phyloP scores from a whole-genome alignment of 1,140 invertebrate genomes.

The Armadillidium nasatum region DNA sequence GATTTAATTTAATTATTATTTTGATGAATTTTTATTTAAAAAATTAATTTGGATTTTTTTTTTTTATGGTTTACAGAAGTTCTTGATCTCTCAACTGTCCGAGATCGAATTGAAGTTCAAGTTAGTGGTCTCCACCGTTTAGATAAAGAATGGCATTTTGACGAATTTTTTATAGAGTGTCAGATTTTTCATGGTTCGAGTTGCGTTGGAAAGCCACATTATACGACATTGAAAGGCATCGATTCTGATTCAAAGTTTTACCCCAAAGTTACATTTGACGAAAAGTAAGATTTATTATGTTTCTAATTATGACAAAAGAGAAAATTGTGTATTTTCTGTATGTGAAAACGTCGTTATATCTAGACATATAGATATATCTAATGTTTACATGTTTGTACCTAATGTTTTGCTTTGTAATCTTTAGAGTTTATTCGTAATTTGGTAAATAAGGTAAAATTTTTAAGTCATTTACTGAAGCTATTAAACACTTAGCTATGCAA shows the following conservation, averaged over 20 bases:
- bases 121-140: slow-evolving; percentile 78
- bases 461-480: no score
- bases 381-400: no score
- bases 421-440: no score
- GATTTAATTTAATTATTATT: no score
- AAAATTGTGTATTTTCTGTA: background rate
- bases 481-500: no score
- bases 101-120: slow-evolving; percentile 74
- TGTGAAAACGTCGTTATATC: no score
- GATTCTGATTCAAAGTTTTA: slow-evolving; percentile 61
- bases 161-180: slow-evolving; percentile 74
- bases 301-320: background rate
- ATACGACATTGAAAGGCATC: slow-evolving; percentile 61
- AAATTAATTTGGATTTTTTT: no score
- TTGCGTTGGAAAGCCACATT: slow-evolving; percentile 63
- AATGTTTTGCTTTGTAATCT: no score
- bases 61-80: slow-evolving; percentile 26
- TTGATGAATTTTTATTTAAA: no score
- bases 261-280: slow-evolving; percentile 74
- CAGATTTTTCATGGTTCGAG: slow-evolving; percentile 83
- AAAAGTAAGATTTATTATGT: slow-evolving; percentile 61
- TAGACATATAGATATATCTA: no score
- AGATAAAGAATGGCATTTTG: slow-evolving; percentile 70
- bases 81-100: slow-evolving; percentile 56
- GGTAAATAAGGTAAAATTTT: no score